Conservation (phyloP, 2,888 invertebrate species). For the Crossocerus cetratus region DNA sequence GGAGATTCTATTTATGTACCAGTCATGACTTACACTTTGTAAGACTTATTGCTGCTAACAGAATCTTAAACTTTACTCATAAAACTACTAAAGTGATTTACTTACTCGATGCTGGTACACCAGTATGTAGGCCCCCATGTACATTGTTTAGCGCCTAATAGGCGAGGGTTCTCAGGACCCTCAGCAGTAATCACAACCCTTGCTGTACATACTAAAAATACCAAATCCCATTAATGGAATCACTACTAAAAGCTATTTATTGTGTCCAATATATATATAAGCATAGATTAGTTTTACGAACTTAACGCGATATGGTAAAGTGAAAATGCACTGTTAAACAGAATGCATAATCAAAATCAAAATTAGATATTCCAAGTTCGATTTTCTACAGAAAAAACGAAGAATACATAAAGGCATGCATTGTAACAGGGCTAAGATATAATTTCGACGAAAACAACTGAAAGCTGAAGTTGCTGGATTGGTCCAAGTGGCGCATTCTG, state of each 20-base stretch:
- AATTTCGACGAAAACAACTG: too few species aligned
- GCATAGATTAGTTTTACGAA: not conserved
- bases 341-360: too few species aligned
- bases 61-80: too few species aligned
- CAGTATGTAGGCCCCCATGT: slow-evolving; percentile 90
- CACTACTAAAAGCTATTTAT: too few species aligned
- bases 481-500: not conserved
- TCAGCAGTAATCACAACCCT: slow-evolving; percentile 59
- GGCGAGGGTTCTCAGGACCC: slow-evolving; percentile 42
- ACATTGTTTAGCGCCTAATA: slow-evolving; percentile 81
- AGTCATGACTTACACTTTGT: not conserved
- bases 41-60: not conserved
- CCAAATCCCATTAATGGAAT: not conserved
- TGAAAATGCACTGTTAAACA: too few species aligned
- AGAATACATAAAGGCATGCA: too few species aligned
- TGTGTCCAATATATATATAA: not conserved
- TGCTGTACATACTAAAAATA: slow-evolving; percentile 64
- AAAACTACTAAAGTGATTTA: slow-evolving; percentile 3
- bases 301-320: too few species aligned
- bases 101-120: slow-evolving; percentile 83
- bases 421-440: too few species aligned
- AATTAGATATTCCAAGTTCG: too few species aligned
- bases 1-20: not conserved
- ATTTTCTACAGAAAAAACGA: too few species aligned
- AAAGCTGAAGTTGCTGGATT: too few species aligned